Percentiles rank a stretch among this genome's conserved stretches.
Conservation (phyloP, 2,888 invertebrate species). For the Melieria crassipennis region DNA sequence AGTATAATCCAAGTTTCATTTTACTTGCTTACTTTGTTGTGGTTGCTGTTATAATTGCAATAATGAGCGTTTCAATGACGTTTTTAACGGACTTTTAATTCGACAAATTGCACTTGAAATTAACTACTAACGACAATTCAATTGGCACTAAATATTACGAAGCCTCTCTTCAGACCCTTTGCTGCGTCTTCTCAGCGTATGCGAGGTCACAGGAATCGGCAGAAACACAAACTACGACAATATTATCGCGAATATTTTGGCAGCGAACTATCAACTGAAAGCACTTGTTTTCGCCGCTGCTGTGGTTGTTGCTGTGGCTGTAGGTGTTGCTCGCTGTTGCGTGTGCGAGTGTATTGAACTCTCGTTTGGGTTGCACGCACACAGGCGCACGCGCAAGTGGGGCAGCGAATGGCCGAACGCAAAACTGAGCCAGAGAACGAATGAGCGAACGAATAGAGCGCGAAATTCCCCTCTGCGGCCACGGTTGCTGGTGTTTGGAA, state of each 20-base stretch:
- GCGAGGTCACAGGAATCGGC: too few species aligned
- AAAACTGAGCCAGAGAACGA: conserved; percentile 26
- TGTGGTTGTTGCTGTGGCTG: neutral
- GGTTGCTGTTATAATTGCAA: neutral
- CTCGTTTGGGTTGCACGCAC: conserved; percentile 11
- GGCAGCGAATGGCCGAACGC: conserved; percentile 11
- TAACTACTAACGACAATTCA: too few species aligned
- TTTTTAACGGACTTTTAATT: too few species aligned
- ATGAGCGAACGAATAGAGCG: conserved; percentile 35
- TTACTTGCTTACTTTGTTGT: conserved; percentile 24
- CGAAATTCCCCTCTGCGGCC: neutral
- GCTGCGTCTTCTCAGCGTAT: too few species aligned
- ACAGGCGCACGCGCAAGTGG: conserved; percentile 5
- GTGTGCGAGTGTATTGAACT: conserved; percentile 44
- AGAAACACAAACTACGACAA: too few species aligned
- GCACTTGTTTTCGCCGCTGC: too few species aligned
- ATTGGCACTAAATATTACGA: too few species aligned
- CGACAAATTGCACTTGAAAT: too few species aligned
- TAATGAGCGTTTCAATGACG: too few species aligned
- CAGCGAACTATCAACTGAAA: too few species aligned
- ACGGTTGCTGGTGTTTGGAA: neutral
- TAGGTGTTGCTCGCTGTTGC: conserved; percentile 7
- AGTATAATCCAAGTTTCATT: conserved; percentile 41
- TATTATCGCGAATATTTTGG: too few species aligned
- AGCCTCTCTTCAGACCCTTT: too few species aligned